Evolutionary conservation across 2,888 invertebrate genomes (phyloP), one percentile per base, ranked within the genome.

Genomic region (Tenthredo livida): DNA sequence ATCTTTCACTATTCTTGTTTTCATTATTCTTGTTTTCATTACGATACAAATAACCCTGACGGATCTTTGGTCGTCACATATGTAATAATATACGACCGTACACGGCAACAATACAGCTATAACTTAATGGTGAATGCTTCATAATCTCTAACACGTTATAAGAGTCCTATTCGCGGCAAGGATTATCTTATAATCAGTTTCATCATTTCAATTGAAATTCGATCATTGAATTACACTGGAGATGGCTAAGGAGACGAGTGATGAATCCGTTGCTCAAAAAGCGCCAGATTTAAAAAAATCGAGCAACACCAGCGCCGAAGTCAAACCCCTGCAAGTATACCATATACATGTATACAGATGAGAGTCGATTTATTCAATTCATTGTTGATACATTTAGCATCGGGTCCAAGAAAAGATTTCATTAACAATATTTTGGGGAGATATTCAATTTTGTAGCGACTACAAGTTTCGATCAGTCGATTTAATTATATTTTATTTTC

Each of bases 301-400:
- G n/a, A 40, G 43, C 40, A 29, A 47, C 37, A 50, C 9, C 33
- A n/a, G 21, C 29, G 29, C 25, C 70, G 40, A 25, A 29, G 29
- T n/a, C n/a, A 70, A 83, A 47, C 67, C 83, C 29, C 15, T 29
- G 83, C 37, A 50, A 83, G 83, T 83, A 43, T 67, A 67, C 9
- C 47, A 33, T 33, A 67, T 33, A 33, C 2, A 33, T 33, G 33
- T 29, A 33, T 17, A 12, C 25, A 6, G 6, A 17, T 67, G 10
- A 21, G 10, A 21, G 43, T 43, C 29, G 43, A 75, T 43, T 43
- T 12, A 77, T 77, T 47, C 25, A 15, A 77, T 77, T 54, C 77
- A 77, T 77, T 77, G 54, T 77, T 77, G 54, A 77, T 17, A 15
- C 33, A 50, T 33, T 33, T 67, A 25, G 33, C 67, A 33, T 67